A percentile compares a stretch with the other conserved stretches of the same genome.
These are phyloP conservation scores for Bimastos eiseni DNA, from an alignment of 2,888 invertebrate species.

Conservation along the genomic window DNA sequence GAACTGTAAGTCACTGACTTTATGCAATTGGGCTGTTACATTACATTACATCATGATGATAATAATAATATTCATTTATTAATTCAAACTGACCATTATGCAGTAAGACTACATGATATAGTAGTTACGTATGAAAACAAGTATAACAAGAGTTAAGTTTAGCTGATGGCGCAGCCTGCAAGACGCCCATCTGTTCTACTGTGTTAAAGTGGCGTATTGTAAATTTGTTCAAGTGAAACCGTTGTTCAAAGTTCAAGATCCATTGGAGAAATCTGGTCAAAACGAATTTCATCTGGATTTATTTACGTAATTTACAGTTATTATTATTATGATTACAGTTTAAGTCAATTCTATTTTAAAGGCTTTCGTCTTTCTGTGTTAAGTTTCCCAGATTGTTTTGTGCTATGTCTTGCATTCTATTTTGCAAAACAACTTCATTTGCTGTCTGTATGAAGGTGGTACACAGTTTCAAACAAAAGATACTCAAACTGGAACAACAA, in stretches of 20 bases:
- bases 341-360: not conserved
- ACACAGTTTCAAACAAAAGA: constrained; percentile 60
- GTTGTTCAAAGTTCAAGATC: not conserved
- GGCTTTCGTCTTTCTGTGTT: not conserved
- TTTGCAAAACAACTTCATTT: not conserved
- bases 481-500: constrained; percentile 59
- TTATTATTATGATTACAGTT: too few species aligned
- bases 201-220: too few species aligned
- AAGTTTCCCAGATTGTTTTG: not conserved
- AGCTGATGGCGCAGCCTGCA: too few species aligned
- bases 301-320: not conserved
- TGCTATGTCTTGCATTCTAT: not conserved
- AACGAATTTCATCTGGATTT: not conserved
- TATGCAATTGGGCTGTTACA: too few species aligned
- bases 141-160: too few species aligned
- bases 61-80: too few species aligned
- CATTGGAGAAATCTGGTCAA: not conserved
- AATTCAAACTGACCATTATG: too few species aligned
- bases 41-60: too few species aligned
- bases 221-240: too few species aligned
- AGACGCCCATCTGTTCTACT: too few species aligned
- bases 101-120: too few species aligned
- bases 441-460: constrained; percentile 48
- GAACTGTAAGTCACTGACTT: constrained; percentile 47
- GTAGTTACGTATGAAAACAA: too few species aligned